These are phyloP conservation scores for Exocentrus adspersus DNA, from an alignment of 2,888 invertebrate species.

Conservation along the genomic window DNA sequence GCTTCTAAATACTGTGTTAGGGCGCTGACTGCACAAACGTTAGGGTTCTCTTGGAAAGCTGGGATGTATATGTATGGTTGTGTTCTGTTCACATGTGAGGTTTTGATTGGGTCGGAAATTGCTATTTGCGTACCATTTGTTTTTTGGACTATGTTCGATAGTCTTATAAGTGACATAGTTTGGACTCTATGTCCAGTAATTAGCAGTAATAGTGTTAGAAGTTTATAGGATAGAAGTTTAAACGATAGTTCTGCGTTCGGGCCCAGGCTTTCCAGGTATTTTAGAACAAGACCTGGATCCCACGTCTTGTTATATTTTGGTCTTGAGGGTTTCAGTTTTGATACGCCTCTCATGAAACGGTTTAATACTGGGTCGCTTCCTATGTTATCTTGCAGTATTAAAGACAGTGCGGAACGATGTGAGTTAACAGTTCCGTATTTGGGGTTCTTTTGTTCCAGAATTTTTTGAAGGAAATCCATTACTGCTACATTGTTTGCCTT, in stretches of 20 bases:
- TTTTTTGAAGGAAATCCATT: neutral
- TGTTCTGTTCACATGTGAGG: neutral
- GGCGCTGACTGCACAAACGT: neutral
- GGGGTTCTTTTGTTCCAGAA: neutral
- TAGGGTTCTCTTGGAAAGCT: slow-evolving; percentile 9
- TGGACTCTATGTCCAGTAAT: neutral
- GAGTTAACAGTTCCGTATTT: neutral
- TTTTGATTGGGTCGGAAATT: slow-evolving; percentile 5
- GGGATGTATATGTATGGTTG: slow-evolving; percentile 10
- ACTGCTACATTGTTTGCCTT: neutral
- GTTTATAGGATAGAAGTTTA: neutral
- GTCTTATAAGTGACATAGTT: neutral
- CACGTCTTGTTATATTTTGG: neutral
- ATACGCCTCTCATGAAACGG: neutral
- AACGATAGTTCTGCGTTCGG: neutral
- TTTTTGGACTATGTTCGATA: neutral
- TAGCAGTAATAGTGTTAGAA: neutral
- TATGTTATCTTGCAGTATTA: neutral
- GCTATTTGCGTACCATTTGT: neutral
- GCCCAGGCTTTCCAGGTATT: neutral
- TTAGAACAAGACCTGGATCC: neutral
- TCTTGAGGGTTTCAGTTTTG: neutral
- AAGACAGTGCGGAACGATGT: neutral
- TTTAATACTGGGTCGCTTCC: neutral
- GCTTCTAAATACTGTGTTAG: neutral